Evolutionary conservation across 2,797 vertebrate species (phyloP), one percentile per base, ranked within the genome.

Genomic region (Peromyscus nudipes): DNA sequence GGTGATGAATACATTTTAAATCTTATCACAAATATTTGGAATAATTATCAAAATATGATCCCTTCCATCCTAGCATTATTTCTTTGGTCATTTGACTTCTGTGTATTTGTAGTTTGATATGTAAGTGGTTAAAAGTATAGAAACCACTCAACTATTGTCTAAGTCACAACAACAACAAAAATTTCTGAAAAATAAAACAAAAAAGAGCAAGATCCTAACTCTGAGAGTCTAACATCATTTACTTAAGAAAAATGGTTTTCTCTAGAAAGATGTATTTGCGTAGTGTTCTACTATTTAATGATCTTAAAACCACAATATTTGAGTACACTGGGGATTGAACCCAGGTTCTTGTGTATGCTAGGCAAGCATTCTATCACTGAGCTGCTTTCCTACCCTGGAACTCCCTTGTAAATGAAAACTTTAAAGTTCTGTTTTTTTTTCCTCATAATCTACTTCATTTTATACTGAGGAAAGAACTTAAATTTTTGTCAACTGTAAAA

Each of bases 41-140:
- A 11, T 79, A 83, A 77, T 52, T 91, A 92, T 90, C 90, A 27
- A 83, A 75, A 23, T 95, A 23, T 73, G 3, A 21, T 49, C 0
- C 1, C 23, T 73, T 17, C 14, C 14, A 85, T 73, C 31, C 27
- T 96, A 91, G 62, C 62, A 62, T 84, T 8, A 55, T 91, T 57
- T 92, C 73, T 90, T 14, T 49, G 37, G 43, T 55, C 25, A 52
- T 25, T 62, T 83, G 73, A 25, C 2, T 93, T 52, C 87, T 23
- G 85, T 77, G 43, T 43, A 43, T 93, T 95, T 29, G 7, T 9
- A 75, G 92, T 65, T 96, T 87, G 82, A 57, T 79, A 1, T n/a
- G 23, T 96, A 97, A 96, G 64, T 10, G 4, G 34, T 94, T 67
- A 40, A 67, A 71, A 94, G 6, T 83, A 40, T 10, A 85, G 43